These are phyloP conservation scores for Drosophila basisetae DNA, from an alignment of 2,888 invertebrate species.

Conservation along the genomic window DNA sequence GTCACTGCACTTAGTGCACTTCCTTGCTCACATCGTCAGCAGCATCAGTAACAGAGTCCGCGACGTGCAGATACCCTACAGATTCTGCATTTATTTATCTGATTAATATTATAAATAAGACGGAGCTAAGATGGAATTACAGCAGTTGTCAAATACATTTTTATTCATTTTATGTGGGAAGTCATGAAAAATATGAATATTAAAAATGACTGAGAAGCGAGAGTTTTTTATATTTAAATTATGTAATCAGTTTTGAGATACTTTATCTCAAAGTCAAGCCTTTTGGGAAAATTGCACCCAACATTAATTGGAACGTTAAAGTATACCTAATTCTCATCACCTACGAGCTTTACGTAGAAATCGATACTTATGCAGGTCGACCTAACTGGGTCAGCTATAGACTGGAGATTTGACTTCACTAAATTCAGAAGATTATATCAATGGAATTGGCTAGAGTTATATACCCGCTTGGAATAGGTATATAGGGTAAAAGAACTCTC, in stretches of 20 bases:
- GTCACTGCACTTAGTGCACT: conserved; percentile 76
- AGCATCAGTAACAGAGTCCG: not conserved
- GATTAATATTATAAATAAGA: not conserved
- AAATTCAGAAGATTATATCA: not conserved
- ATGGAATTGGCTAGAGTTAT: not conserved
- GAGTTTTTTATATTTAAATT: not conserved
- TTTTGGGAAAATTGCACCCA: not conserved
- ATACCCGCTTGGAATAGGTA: not conserved
- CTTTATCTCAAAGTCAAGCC: too few relatives aligned
- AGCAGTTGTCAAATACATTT: not conserved
- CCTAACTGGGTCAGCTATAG: not conserved
- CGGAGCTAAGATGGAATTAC: not conserved
- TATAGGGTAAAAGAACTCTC: not conserved
- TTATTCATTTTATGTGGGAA: not conserved
- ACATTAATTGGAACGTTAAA: not conserved
- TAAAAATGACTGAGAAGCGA: not conserved
- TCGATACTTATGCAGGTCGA: not conserved
- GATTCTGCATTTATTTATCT: not conserved
- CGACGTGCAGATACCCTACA: not conserved
- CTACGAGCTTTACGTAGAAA: not conserved
- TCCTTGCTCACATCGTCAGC: conserved; percentile 48
- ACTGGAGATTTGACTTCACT: not conserved
- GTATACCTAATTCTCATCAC: not conserved
- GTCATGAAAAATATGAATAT: not conserved
- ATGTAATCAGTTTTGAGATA: not conserved